phyloP scores from a whole-genome alignment of 2,113 vertebrate species.

The Cyprinodon tularosa region DNA sequence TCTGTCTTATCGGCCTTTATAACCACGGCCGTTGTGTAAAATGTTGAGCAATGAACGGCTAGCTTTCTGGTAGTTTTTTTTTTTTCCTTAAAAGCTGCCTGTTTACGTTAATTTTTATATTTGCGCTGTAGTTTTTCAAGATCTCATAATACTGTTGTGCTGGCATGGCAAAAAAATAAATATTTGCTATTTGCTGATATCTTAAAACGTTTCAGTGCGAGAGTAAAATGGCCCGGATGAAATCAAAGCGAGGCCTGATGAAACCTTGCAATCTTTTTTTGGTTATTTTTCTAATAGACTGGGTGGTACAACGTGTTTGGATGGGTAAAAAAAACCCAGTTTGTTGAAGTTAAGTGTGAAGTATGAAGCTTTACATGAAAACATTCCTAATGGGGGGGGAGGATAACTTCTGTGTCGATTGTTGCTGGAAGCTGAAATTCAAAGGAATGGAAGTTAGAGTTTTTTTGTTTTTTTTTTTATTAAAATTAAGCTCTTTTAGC shows the following conservation, averaged over 20 bases:
- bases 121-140: constrained; percentile 54
- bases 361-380: constrained; percentile 64
- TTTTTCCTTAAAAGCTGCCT: constrained; percentile 15
- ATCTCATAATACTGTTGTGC: constrained; percentile 55
- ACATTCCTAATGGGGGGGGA: constrained; percentile 68
- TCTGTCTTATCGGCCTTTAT: constrained; percentile 55
- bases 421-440: constrained; percentile 69
- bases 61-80: constrained; percentile 59
- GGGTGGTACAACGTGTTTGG: constrained; percentile 14
- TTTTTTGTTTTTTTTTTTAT: constrained; percentile 75
- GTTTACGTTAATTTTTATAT: constrained; percentile 29
- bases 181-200: constrained; percentile 25
- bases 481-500: constrained; percentile 82
- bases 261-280: not conserved
- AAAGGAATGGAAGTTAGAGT: constrained; percentile 72
- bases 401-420: constrained; percentile 53
- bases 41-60: constrained; percentile 48
- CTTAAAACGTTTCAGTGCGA: constrained; percentile 29
- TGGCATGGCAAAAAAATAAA: constrained; percentile 68
- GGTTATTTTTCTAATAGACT: constrained; percentile 14
- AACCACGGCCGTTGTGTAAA: constrained; percentile 50
- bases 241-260: not conserved
- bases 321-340: constrained; percentile 9
- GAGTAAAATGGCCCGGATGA: constrained; percentile 24
- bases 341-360: constrained; percentile 63